A percentile compares a stretch with the other conserved stretches of the same genome.
Evolutionary conservation across 1,140 invertebrate genomes (phyloP).

Genomic region (Pseudomyrmex sp.): DNA sequence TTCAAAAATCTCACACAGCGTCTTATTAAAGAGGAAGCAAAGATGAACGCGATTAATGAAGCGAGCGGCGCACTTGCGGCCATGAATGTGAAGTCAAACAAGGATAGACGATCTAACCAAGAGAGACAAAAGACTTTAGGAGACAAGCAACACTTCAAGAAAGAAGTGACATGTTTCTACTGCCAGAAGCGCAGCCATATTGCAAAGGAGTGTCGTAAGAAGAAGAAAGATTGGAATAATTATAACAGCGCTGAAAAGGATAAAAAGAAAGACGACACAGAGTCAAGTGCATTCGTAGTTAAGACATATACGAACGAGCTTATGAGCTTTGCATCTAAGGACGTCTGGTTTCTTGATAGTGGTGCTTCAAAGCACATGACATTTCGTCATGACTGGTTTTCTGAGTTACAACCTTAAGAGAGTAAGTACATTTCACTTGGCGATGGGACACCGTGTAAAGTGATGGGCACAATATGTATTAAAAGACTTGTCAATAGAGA

Average conservation of each 20-base stretch:
- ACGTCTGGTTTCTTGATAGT: constrained; percentile 53
- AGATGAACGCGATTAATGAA: not conserved
- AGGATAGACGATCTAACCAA: not conserved
- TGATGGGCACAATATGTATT: constrained; percentile 48
- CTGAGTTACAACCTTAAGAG: not conserved
- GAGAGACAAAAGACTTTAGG: not conserved
- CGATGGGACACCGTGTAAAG: constrained; percentile 49
- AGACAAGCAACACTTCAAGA: not conserved
- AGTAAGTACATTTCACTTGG: constrained; percentile 49
- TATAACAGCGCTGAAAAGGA: no score
- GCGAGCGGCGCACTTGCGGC: constrained; percentile 27
- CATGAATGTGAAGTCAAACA: constrained; percentile 10
- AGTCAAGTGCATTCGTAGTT: not conserved
- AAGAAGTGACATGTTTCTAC: constrained; percentile 43
- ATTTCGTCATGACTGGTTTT: constrained; percentile 39
- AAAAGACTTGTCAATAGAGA: constrained; percentile 42
- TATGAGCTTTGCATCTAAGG: not conserved
- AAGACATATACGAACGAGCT: not conserved
- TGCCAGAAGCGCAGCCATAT: constrained; percentile 57
- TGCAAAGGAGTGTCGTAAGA: constrained; percentile 33
- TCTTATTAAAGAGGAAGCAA: constrained; percentile 44
- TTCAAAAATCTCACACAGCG: constrained; percentile 18
- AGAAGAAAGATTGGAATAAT: not conserved
- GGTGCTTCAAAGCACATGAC: constrained; percentile 58
- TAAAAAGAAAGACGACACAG: not conserved